phyloP scores from a whole-genome alignment of 2,888 invertebrate genomes.

The Lepidochrysops patricia region DNA sequence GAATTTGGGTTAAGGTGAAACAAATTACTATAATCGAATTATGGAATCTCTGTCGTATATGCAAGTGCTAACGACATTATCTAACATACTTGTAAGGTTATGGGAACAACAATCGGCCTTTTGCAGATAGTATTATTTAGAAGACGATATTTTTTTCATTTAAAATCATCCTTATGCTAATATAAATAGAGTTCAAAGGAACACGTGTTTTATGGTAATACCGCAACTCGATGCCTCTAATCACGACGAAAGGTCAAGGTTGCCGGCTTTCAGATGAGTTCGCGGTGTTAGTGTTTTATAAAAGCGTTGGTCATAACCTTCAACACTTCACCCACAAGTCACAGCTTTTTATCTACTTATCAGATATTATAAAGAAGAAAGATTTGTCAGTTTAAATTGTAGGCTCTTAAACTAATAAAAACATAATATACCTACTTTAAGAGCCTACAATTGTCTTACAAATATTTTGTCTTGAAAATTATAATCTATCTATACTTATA shows the following conservation, averaged over 20 bases:
- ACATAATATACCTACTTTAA: no score
- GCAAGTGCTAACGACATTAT: conserved; percentile 19
- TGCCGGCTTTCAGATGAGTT: conserved; percentile 55
- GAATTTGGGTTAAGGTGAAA: conserved; percentile 23
- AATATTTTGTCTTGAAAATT: no score
- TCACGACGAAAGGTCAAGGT: conserved; percentile 59
- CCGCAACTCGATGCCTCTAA: conserved; percentile 43
- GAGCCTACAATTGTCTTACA: no score
- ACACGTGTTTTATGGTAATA: conserved; percentile 38
- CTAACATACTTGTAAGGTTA: conserved; percentile 43
- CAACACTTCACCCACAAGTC: not conserved
- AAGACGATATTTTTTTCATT: conserved; percentile 40
- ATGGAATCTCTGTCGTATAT: conserved; percentile 2
- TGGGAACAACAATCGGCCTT: conserved; percentile 61
- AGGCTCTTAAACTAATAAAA: no score
- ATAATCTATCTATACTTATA: no score
- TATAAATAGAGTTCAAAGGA: conserved; percentile 34
- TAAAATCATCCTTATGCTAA: conserved; percentile 33
- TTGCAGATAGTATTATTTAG: conserved; percentile 40
- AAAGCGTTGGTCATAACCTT: not conserved
- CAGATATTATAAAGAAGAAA: no score
- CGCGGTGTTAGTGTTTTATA: conserved; percentile 31
- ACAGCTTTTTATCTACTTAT: not conserved
- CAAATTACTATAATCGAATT: conserved; percentile 11
- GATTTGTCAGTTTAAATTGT: no score